Conservation (phyloP, 2,888 invertebrate species). For the Agrochola lychnidis region DNA sequence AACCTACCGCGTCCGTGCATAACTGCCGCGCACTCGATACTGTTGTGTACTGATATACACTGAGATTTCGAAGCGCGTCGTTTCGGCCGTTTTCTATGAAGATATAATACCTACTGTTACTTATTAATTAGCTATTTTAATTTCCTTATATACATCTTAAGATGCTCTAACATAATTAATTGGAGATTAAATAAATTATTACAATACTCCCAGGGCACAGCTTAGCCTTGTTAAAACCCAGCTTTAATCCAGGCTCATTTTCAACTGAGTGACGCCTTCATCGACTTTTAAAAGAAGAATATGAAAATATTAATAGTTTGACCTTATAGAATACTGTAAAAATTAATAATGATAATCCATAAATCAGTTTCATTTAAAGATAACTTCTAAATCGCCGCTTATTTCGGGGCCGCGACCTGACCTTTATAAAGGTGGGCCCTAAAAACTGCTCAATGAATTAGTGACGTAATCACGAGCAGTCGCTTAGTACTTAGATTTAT, state of each 20-base stretch:
- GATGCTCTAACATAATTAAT: not conserved
- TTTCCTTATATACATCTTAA: not conserved
- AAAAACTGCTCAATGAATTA: constrained; percentile 58
- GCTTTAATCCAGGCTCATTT: not conserved
- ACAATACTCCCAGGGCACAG: not conserved
- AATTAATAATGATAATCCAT: constrained; percentile 4
- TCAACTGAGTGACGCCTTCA: not conserved
- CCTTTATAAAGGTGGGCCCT: constrained; percentile 48
- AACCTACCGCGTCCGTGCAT: no score
- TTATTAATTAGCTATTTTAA: not conserved
- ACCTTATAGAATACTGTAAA: not conserved
- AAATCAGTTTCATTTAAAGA: constrained; percentile 20
- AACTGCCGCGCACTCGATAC: no score
- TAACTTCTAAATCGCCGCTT: constrained; percentile 12
- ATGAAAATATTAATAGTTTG: constrained; percentile 6
- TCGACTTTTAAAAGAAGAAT: not conserved
- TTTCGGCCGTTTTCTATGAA: no score
- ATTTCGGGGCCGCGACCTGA: constrained; percentile 28
- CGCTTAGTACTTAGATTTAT: constrained; percentile 63
- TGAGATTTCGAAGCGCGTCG: no score
- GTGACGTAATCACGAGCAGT: constrained; percentile 56
- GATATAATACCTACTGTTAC: no score
- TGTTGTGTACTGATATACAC: no score
- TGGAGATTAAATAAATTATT: not conserved
- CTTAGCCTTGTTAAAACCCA: not conserved